phyloP scores from a whole-genome alignment of 2,888 invertebrate species.

The Hecatera dysodea region DNA sequence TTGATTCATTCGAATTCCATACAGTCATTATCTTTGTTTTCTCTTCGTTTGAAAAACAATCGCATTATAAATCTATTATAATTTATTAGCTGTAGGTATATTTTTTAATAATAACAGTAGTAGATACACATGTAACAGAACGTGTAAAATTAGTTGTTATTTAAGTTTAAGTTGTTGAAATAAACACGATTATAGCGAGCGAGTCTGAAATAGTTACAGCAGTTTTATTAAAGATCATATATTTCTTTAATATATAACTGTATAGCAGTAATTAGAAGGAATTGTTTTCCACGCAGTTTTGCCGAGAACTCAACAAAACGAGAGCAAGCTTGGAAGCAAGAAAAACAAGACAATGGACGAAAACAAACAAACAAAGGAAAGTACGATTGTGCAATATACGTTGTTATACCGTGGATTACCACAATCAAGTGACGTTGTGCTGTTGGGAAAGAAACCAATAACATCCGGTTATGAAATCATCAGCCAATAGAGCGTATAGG shows the following conservation, averaged over 20 bases:
- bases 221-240: neutral
- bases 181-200: neutral
- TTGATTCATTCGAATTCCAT: conserved; percentile 12
- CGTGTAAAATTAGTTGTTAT: neutral
- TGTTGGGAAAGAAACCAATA: conserved; percentile 78
- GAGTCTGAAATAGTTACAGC: neutral
- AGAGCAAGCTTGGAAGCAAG: conserved; percentile 5
- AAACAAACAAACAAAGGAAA: conserved; percentile 32
- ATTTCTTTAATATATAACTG: neutral
- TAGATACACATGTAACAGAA: neutral
- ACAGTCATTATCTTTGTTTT: conserved; percentile 7
- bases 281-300: conserved; percentile 10
- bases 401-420: conserved; percentile 56
- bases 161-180: neutral
- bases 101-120: neutral
- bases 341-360: conserved; percentile 15
- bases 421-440: conserved; percentile 60
- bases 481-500: conserved; percentile 81
- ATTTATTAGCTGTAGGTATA: neutral
- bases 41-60: conserved; percentile 10
- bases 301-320: neutral
- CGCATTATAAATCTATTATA: neutral
- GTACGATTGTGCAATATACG: conserved; percentile 42
- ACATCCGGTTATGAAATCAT: conserved; percentile 81
- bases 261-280: neutral